Evolutionary conservation across 2,113 vertebrate genomes (phyloP).

Genomic region (Spea bombifrons): DNA sequence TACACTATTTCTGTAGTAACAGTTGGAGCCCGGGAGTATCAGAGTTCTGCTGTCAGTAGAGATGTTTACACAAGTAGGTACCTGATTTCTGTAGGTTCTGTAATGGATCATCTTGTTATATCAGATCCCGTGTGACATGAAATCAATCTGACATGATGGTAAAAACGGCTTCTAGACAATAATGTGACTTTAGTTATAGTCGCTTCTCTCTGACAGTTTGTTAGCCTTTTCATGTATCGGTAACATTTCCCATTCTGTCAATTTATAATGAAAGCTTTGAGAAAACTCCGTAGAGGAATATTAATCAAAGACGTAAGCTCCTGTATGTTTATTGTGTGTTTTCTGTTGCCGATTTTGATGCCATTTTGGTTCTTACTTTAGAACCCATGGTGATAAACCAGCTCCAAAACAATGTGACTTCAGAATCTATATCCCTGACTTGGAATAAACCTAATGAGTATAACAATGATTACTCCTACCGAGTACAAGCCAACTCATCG

Average conservation of each 20-base stretch:
- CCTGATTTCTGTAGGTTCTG: neutral
- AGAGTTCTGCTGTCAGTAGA: neutral
- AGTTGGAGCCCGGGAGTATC: slow-evolving; percentile 9
- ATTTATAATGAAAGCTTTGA: too few relatives aligned
- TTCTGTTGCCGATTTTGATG: neutral
- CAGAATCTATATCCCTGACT: neutral
- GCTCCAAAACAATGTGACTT: neutral
- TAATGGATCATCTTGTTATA: too few relatives aligned
- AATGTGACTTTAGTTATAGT: neutral
- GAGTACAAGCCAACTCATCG: slow-evolving; percentile 16
- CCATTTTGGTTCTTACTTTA: neutral
- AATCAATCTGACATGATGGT: too few relatives aligned
- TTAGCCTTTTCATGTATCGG: too few relatives aligned
- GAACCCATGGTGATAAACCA: neutral
- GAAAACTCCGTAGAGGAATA: too few relatives aligned
- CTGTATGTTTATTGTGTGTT: neutral
- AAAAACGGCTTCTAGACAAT: neutral
- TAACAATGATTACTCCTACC: too few relatives aligned
- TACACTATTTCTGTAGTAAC: slow-evolving; percentile 16
- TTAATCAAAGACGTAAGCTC: neutral
- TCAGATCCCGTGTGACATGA: too few relatives aligned
- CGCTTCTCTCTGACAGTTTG: too few relatives aligned
- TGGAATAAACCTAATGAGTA: slow-evolving; percentile 23
- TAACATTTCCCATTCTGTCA: too few relatives aligned
- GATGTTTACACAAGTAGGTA: slow-evolving; percentile 16